Conservation (phyloP, 2,797 vertebrate species). For the Takifugu rubripes region DNA sequence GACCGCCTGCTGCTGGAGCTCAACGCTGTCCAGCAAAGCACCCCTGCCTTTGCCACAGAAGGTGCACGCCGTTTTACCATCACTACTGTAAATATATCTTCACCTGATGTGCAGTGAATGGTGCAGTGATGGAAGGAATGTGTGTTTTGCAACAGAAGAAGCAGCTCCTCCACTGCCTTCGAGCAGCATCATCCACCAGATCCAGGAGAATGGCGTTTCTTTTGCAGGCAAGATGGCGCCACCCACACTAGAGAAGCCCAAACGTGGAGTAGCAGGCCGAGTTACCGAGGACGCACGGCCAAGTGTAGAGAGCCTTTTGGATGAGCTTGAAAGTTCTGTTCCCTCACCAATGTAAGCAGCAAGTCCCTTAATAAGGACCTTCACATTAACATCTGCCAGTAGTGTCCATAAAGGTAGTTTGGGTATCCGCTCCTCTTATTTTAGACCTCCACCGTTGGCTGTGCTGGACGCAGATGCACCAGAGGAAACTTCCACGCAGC, state of each 20-base stretch:
- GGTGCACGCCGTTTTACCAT: slow-evolving; percentile 66
- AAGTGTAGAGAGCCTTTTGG: slow-evolving; percentile 90
- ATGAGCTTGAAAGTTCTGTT: slow-evolving; percentile 91
- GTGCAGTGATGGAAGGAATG: neutral
- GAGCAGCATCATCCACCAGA: slow-evolving; percentile 77
- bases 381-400: neutral
- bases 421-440: slow-evolving; percentile 14
- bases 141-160: slow-evolving; percentile 61
- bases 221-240: slow-evolving; percentile 67
- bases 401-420: neutral
- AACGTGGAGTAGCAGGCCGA: slow-evolving; percentile 70
- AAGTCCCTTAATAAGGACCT: neutral
- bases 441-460: slow-evolving; percentile 82
- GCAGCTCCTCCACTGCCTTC: slow-evolving; percentile 71
- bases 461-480: slow-evolving; percentile 70
- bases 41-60: slow-evolving; percentile 77
- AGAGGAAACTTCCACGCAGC: slow-evolving; percentile 81
- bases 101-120: neutral
- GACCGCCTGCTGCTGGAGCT: slow-evolving; percentile 94
- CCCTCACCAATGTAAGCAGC: slow-evolving; percentile 84
- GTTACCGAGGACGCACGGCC: slow-evolving; percentile 85
- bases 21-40: slow-evolving; percentile 91
- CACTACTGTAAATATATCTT: neutral
- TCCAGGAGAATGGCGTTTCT: slow-evolving; percentile 81
- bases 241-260: slow-evolving; percentile 81